phyloP scores from a whole-genome alignment of 2,888 invertebrate genomes.

The Neuroscelio doddi region DNA sequence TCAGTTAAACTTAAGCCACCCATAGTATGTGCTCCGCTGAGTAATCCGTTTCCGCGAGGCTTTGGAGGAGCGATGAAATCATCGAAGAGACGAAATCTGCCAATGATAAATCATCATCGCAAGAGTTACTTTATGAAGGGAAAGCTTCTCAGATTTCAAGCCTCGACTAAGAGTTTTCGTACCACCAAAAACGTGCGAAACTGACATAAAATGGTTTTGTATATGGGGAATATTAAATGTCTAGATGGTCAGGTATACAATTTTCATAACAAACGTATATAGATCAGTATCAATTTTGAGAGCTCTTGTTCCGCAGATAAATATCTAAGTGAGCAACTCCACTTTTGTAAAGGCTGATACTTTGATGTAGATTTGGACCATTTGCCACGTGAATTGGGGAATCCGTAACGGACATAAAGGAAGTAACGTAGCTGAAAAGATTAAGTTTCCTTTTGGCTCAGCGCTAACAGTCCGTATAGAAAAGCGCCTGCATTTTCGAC shows the following conservation, averaged over 20 bases:
- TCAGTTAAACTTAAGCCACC: constrained; percentile 24
- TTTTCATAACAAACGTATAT: neutral
- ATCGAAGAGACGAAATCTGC: constrained; percentile 4
- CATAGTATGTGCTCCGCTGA: constrained; percentile 27
- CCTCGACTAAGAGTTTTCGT: too few relatives aligned
- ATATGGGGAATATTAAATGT: too few relatives aligned
- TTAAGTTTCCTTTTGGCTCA: constrained; percentile 6
- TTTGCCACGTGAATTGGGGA: constrained; percentile 4
- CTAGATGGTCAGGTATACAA: neutral
- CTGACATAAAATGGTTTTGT: too few relatives aligned
- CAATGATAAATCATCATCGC: constrained; percentile 11
- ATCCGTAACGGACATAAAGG: constrained; percentile 24
- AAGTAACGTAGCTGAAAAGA: constrained; percentile 30
- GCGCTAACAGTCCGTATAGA: neutral
- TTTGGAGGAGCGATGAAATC: constrained; percentile 24
- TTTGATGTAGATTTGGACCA: constrained; percentile 7
- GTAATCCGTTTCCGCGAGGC: constrained; percentile 52
- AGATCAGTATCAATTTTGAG: neutral
- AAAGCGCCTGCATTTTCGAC: neutral
- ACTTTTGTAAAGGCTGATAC: neutral
- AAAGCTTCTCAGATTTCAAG: constrained; percentile 13
- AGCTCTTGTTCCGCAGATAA: neutral
- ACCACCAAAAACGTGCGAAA: too few relatives aligned
- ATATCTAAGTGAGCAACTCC: constrained; percentile 1
- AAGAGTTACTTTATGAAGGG: neutral